Conservation (phyloP, 2,888 invertebrate species). For the Subacronicta megacephala region DNA sequence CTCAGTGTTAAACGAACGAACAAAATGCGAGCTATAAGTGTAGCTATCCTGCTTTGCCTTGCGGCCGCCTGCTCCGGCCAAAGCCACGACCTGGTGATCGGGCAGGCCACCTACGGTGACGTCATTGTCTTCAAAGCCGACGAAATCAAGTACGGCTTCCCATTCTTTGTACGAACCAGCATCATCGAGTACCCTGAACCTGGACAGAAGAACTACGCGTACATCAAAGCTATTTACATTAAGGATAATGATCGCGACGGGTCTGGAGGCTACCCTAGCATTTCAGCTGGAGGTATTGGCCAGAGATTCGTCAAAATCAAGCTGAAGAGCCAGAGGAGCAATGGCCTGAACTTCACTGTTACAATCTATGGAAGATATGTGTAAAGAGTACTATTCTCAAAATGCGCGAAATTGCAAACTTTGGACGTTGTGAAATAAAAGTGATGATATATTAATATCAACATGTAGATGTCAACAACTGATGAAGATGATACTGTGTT, state of each 20-base stretch:
- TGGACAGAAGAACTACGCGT: conserved; percentile 76
- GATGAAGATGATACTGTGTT: not conserved
- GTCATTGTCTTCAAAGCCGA: conserved; percentile 73
- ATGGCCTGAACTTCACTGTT: conserved; percentile 82
- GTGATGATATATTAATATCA: conserved; percentile 9
- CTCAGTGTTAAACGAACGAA: conserved; percentile 79
- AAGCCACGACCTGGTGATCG: conserved; percentile 77
- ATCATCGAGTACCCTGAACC: conserved; percentile 77
- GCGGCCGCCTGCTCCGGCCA: conserved; percentile 68
- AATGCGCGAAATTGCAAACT: conserved; percentile 5
- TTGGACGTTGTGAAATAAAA: not conserved
- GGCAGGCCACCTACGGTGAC: conserved; percentile 78
- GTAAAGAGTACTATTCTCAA: conserved; percentile 35
- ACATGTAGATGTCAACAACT: not conserved
- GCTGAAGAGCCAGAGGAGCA: conserved; percentile 79
- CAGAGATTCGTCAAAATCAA: conserved; percentile 81
- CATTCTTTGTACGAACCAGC: conserved; percentile 73
- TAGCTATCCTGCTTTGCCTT: conserved; percentile 67
- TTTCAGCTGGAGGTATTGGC: conserved; percentile 81
- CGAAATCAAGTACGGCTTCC: conserved; percentile 81
- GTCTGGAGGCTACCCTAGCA: conserved; percentile 76
- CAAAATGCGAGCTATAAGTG: conserved; percentile 72
- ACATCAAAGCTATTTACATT: conserved; percentile 75
- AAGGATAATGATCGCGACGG: conserved; percentile 79
- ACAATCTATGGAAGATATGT: conserved; percentile 81